phyloP scores from a whole-genome alignment of 2,797 vertebrate genomes.

The Coregonus ussuriensis region DNA sequence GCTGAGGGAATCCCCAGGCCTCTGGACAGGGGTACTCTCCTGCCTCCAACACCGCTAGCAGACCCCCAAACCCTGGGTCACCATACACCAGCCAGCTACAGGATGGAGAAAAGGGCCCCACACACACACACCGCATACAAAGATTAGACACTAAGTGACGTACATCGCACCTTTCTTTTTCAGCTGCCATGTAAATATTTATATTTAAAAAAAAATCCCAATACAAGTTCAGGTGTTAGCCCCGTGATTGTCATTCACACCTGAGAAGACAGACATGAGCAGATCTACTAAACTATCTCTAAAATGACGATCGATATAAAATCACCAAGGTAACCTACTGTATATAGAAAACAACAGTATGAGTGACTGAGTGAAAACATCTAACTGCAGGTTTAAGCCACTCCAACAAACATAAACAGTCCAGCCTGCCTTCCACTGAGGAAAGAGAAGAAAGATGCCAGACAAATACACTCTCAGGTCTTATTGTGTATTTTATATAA shows the following conservation, averaged over 20 bases:
- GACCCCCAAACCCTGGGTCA: conserved; percentile 87
- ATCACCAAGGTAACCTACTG: too few species aligned
- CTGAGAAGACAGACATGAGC: neutral
- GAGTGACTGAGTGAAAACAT: neutral
- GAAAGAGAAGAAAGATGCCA: neutral
- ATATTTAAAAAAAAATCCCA: neutral
- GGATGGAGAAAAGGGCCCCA: neutral
- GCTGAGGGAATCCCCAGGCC: conserved; percentile 86
- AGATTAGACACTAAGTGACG: conserved; percentile 5
- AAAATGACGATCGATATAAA: neutral
- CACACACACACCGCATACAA: neutral
- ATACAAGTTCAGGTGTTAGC: neutral
- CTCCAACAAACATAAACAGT: conserved; percentile 5
- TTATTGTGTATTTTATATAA: neutral
- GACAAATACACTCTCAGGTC: neutral
- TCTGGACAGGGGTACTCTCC: conserved; percentile 90
- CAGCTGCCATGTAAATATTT: neutral
- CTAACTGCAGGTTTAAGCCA: neutral
- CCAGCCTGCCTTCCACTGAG: neutral
- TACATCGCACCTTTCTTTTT: conserved; percentile 3
- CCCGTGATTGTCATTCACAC: neutral
- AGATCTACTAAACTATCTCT: neutral
- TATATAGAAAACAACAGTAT: too few species aligned
- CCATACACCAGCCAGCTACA: conserved; percentile 91
- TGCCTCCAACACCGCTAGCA: conserved; percentile 84